Evolutionary conservation across 2,888 invertebrate genomes (phyloP), one percentile per base, ranked within the genome.

Genomic region (Platycheirus albimanus): DNA sequence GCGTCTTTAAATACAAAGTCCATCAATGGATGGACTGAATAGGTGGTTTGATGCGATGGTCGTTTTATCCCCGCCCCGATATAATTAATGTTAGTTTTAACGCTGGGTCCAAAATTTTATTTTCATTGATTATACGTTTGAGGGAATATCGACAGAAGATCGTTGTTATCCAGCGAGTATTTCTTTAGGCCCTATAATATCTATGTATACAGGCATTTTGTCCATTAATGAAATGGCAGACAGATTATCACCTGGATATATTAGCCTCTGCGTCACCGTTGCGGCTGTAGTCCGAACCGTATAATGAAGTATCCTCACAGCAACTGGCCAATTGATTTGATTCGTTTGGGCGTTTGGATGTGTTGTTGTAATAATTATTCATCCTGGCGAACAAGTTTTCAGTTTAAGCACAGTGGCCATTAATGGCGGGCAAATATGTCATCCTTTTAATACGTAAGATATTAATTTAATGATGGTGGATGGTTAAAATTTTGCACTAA

Each of bases 11-110:
- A 51, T 51, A 85, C 85, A 75, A 64, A 49, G 63, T 56, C 66
- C 77, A 47, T 43, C 54, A 54, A 49, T 72, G 24, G 51, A 63
- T 56, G 71, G 72, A 85, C 7, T 33, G 30, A 33, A 33, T 77
- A 86, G 64, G 70, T 45, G 77, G 41, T 8, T 24, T 33, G 30
- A 6, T 33, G 5, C 30, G 30, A 13, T 45, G 66, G 43, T 33
- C 66, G 78, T 78, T 78, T 41, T 63, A 54, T 36, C 70, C 56
- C 3, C 47, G 47, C 33, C 71, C 74, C 66, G 88, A 88, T 87
- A 88, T 89, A 89, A 90, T 90, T 90, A 90, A 89, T 89, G 89
- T 89, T 89, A 89, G 89, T 90, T 90, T 90, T 89, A 89, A 89
- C 89, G 90, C 89, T 89, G 88, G 66, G 17, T 87, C 87, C 87